Evolutionary conservation across 2,888 invertebrate species (phyloP), one percentile per base, ranked within the genome.

Genomic region (Mythimna vitellina): DNA sequence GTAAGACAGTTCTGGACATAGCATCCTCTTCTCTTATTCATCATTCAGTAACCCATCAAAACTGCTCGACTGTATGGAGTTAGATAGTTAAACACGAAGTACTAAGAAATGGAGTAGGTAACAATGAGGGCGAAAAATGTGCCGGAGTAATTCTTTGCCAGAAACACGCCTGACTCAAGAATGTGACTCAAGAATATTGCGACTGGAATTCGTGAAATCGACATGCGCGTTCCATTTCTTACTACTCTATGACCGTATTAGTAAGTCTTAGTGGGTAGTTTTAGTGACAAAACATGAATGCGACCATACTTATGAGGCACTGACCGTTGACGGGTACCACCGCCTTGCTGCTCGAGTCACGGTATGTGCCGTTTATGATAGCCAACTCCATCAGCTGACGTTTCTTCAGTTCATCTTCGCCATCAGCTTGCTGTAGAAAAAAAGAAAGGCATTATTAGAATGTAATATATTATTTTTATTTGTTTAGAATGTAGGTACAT

Each of bases 321-420:
- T 96, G 95, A 98, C 98, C 98, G 97, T 98, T 97, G 96, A 96
- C 96, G 87, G 97, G 97, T 91, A 98, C 97, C 87, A 98, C 97
- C 88, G 98, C 98, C 96, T 99, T 99, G 87, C 98, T 97, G 93
- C 98, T 99, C 77, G 99, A 99, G 95, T 99, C 99, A 93, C 99
- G 98, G 97, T 99, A 99, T 70, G 99, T 99, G 93, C 99, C 99
- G 94, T 99, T 99, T 93, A 99, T 99, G 91, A 99, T 99, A 91
- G 99, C 99, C 93, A 99, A 97, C 96, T 99, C 99, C 99, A 99
- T 99, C 90, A 99, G 97, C 96, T 99, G 99, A 93, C 99, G 98
- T 96, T 99, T 99, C 97, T 99, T 99, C 92, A 99, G 97, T 95
- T 99, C 99, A 96, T 99, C 99, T 97, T 99, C 99, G 81, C 99